Conservation (phyloP, 2,113 vertebrate species). For the Nipponia nippon region DNA sequence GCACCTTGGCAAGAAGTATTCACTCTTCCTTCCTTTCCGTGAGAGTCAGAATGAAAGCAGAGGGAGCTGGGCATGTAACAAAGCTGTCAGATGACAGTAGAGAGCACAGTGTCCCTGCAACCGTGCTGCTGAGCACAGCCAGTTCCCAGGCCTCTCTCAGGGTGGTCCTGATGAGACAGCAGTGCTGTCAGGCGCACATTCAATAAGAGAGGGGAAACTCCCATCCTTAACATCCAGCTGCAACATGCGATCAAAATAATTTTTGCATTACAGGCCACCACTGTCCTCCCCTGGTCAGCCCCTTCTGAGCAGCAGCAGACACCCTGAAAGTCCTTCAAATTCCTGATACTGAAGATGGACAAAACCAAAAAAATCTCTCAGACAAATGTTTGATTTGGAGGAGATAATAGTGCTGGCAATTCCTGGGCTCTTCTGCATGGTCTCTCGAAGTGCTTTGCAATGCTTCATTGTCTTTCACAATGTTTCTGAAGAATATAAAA, state of each 20-base stretch:
- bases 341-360: neutral
- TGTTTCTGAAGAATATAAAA: neutral
- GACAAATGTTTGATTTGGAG: neutral
- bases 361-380: neutral
- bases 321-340: neutral
- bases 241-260: accelerated
- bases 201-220: neutral
- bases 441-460: neutral
- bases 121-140: neutral
- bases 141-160: neutral
- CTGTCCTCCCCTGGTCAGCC: neutral
- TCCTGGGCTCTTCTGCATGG: neutral
- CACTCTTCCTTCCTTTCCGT: neutral
- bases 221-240: neutral
- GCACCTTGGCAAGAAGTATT: neutral
- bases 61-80: neutral
- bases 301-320: neutral
- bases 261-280: neutral
- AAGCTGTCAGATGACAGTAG: neutral
- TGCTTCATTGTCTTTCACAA: neutral
- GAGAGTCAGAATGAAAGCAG: neutral
- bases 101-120: neutral
- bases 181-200: neutral
- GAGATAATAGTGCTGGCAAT: neutral
- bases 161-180: neutral